Percentiles rank a stretch among this genome's conserved stretches.
These are phyloP conservation scores for Montipora capricornis DNA, from an alignment of 64 coral and sea anemone species.

Conservation along the genomic window DNA sequence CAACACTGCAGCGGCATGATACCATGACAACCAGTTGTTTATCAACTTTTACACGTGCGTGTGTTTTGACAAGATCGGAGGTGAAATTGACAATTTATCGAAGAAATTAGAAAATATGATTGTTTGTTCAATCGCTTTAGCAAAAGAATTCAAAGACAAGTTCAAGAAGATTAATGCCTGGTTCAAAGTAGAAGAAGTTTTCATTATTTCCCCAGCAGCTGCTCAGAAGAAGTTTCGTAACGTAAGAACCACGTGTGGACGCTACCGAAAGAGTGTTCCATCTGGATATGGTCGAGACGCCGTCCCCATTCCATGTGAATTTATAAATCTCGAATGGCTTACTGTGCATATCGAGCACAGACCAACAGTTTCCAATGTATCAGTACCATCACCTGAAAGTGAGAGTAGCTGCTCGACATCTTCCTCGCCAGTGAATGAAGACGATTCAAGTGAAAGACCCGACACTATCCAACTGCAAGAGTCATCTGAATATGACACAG, in stretches of 20 bases:
- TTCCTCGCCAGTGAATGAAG: not conserved
- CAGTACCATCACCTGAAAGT: conserved; percentile 17
- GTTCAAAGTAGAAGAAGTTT: too few species aligned
- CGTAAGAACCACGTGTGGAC: too few species aligned
- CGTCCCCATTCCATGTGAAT: too few species aligned
- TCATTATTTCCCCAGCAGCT: too few species aligned
- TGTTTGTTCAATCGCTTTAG: not conserved
- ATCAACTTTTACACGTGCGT: not conserved
- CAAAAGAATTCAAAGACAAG: not conserved
- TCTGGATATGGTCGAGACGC: too few species aligned
- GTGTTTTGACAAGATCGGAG: not conserved
- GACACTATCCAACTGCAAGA: too few species aligned
- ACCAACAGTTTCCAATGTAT: not conserved
- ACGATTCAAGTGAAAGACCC: too few species aligned
- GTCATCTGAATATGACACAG: too few species aligned
- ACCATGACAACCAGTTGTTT: too few species aligned
- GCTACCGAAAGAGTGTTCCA: too few species aligned
- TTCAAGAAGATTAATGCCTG: too few species aligned
- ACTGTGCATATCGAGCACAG: conserved; percentile 12
- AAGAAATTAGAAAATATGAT: not conserved
- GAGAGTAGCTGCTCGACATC: conserved; percentile 7
- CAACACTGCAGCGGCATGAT: not conserved
- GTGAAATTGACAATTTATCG: not conserved
- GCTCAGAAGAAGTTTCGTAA: too few species aligned
- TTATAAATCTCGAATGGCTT: conserved; percentile 1